Evolutionary conservation across 2,113 vertebrate species (phyloP), one percentile per base, ranked within the genome.

Genomic region (Henicopernis longicauda): DNA sequence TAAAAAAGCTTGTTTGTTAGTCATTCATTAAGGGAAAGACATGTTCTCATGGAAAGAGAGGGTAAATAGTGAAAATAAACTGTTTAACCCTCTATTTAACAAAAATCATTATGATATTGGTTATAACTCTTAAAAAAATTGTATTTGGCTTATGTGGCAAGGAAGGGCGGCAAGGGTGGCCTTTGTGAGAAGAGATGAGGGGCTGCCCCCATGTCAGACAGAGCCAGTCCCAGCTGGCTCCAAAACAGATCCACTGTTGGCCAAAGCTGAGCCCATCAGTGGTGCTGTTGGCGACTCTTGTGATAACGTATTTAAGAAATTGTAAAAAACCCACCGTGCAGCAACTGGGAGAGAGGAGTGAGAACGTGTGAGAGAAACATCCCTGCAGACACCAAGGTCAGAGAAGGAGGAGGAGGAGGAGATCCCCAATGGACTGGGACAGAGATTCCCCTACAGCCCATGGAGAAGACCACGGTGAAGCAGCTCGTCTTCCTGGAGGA

Each of bases 171-270:
- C 13, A 74, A 59, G 5, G 3, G 3, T 57, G 21, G 2, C 9
- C 2, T 54, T 7, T 29, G 7, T 44, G 13, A 90, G 20, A 45
- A n/a, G 11, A 26, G 3, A 44, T 69, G 7, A 13, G 7, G 3
- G 10, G 11, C 9, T 81, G 2, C 11, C 4, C 16, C 32, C 1
- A 3, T 45, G 29, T 18, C 0, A 0, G 29, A 29, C 11, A 66
- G 40, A 79, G 26, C 1, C 15, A n/a, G 8, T 32, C 27, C 23
- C 17, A 85, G 4, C 1, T 2, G 7, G 27, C n/a, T 58, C 20
- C 38, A 23, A 52, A 83, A 13, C 2, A 14, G 18, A 49, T 7
- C 13, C 27, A 13, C 26, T 40, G 11, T 2, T 57, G 26, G 13
- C n/a, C 25, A 66, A 90, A 95, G 11, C 17, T 61, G 19, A 69